Conservation (phyloP, 2,113 vertebrate genomes). For the Trogon melanurus region DNA sequence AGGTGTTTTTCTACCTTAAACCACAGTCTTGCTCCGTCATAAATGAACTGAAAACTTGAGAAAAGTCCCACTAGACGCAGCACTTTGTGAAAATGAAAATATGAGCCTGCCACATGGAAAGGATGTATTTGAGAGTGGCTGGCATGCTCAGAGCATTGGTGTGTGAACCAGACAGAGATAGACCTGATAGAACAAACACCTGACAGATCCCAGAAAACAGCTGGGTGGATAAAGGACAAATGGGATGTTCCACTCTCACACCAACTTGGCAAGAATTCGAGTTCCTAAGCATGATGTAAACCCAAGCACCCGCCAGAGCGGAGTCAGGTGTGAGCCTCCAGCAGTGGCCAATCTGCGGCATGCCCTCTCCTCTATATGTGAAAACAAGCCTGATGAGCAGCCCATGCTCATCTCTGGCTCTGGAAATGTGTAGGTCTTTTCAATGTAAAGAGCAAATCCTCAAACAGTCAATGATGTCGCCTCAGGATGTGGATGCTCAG, state of each 20-base stretch:
- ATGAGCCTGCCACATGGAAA: neutral
- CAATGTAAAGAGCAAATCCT: neutral
- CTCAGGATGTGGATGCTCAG: neutral
- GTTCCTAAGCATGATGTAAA: neutral
- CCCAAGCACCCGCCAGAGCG: neutral
- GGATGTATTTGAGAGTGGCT: neutral
- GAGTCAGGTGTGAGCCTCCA: neutral
- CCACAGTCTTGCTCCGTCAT: neutral
- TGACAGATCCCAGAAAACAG: neutral
- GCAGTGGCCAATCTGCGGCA: neutral
- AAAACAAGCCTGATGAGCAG: neutral
- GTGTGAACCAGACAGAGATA: neutral
- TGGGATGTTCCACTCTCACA: neutral
- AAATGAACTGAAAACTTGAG: neutral
- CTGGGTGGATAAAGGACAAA: neutral
- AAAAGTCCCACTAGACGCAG: neutral
- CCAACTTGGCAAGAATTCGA: neutral
- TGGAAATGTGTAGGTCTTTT: neutral
- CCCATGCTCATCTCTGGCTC: neutral
- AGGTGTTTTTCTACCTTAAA: neutral
- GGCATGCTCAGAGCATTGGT: neutral
- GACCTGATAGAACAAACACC: neutral
- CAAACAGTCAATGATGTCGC: neutral
- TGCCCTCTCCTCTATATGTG: neutral
- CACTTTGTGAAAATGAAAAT: neutral